Percentiles rank a stretch among this genome's conserved stretches.
Conservation (phyloP, 2,888 invertebrate genomes). For the Helicoverpa assulta region DNA sequence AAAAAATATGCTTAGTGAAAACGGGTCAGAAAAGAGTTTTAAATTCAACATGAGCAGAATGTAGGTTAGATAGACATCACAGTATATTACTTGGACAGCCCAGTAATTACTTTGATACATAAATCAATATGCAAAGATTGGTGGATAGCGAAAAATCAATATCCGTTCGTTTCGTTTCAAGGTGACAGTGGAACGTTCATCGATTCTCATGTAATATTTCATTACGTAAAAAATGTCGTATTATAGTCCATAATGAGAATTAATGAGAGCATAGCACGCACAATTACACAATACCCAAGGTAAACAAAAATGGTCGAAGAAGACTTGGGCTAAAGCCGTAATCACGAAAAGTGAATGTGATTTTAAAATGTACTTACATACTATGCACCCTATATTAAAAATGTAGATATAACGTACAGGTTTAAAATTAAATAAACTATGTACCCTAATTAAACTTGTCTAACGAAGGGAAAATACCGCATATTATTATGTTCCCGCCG, state of each 20-base stretch:
- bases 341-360: neutral
- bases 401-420: no score
- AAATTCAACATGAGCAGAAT: slow-evolving; percentile 9
- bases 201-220: slow-evolving; percentile 65
- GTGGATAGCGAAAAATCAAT: slow-evolving; percentile 59
- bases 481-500: slow-evolving; percentile 41
- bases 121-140: slow-evolving; percentile 58
- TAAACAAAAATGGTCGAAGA: slow-evolving; percentile 58
- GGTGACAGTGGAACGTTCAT: slow-evolving; percentile 62
- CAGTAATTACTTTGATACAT: slow-evolving; percentile 54
- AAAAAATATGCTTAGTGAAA: neutral
- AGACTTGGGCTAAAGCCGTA: slow-evolving; percentile 32
- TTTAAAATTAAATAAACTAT: neutral
- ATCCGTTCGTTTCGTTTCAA: slow-evolving; percentile 56
- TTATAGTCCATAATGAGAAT: slow-evolving; percentile 67
- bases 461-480: slow-evolving; percentile 10
- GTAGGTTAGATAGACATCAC: slow-evolving; percentile 41
- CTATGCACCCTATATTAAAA: no score
- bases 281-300: slow-evolving; percentile 66
- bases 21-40: neutral
- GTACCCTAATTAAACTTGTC: neutral
- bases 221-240: slow-evolving; percentile 66
- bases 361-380: neutral
- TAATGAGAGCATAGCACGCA: slow-evolving; percentile 70
- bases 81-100: slow-evolving; percentile 31